A percentile compares a stretch with the other conserved stretches of the same genome.
Conservation (phyloP, 1,140 invertebrate species). For the Aphidius ervi region DNA sequence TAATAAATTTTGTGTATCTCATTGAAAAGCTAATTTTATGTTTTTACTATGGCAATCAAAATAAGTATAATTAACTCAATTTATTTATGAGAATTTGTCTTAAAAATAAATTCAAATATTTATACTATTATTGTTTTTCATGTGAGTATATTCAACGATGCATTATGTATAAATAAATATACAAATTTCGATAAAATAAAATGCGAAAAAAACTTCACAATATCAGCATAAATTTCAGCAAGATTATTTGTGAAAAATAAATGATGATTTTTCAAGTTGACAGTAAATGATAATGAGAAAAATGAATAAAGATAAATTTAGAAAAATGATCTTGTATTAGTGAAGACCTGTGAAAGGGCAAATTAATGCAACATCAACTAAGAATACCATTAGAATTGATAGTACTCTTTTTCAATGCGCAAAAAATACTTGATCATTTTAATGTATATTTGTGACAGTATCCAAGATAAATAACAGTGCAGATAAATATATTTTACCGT, state of each 20-base stretch:
- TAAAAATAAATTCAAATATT: too few relatives aligned
- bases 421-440: constrained; percentile 24
- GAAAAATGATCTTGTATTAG: background rate
- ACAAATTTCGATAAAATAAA: too few relatives aligned
- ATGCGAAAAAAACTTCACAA: too few relatives aligned
- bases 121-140: too few relatives aligned
- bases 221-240: too few relatives aligned
- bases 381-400: constrained; percentile 24
- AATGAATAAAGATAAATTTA: background rate
- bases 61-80: too few relatives aligned
- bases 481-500: constrained; percentile 14
- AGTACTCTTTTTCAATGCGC: constrained; percentile 26
- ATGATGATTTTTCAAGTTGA: background rate
- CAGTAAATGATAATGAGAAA: background rate
- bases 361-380: constrained; percentile 2
- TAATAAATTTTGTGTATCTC: too few relatives aligned
- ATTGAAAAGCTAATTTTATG: too few relatives aligned
- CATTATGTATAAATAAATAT: too few relatives aligned
- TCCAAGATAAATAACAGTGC: constrained; percentile 20
- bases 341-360: constrained; percentile 2
- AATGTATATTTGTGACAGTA: background rate
- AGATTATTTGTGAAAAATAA: background rate
- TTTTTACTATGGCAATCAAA: too few relatives aligned
- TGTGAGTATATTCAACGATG: too few relatives aligned
- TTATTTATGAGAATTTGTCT: too few relatives aligned